Conservation (phyloP, 1,140 invertebrate species). For the Lasioglossum albipes region DNA sequence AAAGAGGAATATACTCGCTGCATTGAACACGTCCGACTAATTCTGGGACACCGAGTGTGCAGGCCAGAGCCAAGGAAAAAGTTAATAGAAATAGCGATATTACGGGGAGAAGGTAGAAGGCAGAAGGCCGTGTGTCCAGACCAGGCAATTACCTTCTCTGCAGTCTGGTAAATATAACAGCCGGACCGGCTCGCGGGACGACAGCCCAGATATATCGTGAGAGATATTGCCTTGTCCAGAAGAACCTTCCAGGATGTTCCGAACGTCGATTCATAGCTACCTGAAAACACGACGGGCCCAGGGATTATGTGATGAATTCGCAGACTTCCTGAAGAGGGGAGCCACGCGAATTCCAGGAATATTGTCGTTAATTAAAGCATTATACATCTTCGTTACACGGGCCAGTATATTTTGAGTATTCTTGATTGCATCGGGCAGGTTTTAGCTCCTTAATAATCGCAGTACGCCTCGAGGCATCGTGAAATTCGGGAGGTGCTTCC, state of each 20-base stretch:
- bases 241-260: neutral
- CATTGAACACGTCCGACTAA: no score
- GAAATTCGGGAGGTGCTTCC: neutral
- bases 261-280: neutral
- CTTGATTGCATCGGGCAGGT: neutral
- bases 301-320: constrained; percentile 19
- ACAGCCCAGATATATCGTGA: constrained; percentile 45
- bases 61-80: constrained; percentile 50
- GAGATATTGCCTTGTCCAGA: constrained; percentile 36
- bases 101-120: constrained; percentile 28
- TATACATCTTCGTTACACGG: neutral
- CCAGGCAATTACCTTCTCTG: constrained; percentile 59
- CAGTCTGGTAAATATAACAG: constrained; percentile 49
- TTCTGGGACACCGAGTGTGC: no score
- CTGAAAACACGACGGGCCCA: neutral
- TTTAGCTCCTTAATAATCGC: neutral
- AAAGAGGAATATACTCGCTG: no score
- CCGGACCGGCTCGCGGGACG: constrained; percentile 35
- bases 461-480: neutral
- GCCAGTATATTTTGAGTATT: constrained; percentile 16
- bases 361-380: neutral
- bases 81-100: constrained; percentile 66
- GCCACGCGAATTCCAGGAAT: no score
- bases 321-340: neutral
- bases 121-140: constrained; percentile 7